Conservation (phyloP, 2,888 invertebrate genomes). For the Eupithecia exiguata region DNA sequence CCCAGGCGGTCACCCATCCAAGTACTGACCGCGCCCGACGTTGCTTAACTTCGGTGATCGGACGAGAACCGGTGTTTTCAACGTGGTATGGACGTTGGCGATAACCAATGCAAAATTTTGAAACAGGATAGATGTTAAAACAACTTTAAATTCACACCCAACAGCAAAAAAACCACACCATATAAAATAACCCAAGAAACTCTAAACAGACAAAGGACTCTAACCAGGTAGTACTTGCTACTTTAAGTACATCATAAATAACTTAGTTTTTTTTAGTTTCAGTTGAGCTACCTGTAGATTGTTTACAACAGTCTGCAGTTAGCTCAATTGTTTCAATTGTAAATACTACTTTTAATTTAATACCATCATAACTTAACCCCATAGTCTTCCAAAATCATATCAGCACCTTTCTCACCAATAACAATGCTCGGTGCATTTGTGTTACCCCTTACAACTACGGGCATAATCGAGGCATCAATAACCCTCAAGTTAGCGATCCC, state of each 20-base stretch:
- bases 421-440: conserved; percentile 92
- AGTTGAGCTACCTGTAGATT: too few species aligned
- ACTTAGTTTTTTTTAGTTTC: too few species aligned
- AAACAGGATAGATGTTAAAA: background rate
- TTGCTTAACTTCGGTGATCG: conserved; percentile 78
- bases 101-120: background rate
- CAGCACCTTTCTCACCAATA: conserved; percentile 86
- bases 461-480: conserved; percentile 92
- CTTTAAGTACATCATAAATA: too few species aligned
- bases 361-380: conserved; percentile 8
- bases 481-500: conserved; percentile 85
- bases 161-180: background rate
- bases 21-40: conserved; percentile 78
- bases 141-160: background rate
- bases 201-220: too few species aligned
- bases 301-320: too few species aligned
- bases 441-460: conserved; percentile 89
- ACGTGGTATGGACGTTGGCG: conserved; percentile 55
- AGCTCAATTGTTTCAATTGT: too few species aligned
- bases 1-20: conserved; percentile 79
- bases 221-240: background rate
- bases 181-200: too few species aligned
- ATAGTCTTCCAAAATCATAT: conserved; percentile 62
- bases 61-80: conserved; percentile 75
- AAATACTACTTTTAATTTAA: too few species aligned